Conservation (phyloP, 2,113 vertebrate species). For the Paralichthys olivaceus region DNA sequence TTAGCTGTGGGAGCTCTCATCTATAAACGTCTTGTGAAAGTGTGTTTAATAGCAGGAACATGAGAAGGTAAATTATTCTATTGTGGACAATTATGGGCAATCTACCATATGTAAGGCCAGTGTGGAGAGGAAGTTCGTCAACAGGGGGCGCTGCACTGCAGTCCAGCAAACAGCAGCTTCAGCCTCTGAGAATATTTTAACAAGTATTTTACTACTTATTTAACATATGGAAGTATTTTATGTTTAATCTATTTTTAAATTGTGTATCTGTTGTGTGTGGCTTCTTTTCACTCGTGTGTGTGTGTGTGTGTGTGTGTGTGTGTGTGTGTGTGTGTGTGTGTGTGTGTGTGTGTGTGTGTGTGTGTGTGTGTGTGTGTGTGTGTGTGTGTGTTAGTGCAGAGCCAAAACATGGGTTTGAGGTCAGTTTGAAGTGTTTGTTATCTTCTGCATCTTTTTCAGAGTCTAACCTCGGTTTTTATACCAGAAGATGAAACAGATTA, state of each 20-base stretch:
- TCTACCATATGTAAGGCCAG: background rate
- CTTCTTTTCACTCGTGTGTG: background rate
- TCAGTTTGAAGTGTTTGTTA: constrained; percentile 56
- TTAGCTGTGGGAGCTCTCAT: background rate
- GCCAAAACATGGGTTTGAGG: constrained; percentile 46
- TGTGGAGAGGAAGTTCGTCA: constrained; percentile 13
- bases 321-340: background rate
- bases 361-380: background rate
- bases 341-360: constrained; percentile 11
- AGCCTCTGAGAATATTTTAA: constrained; percentile 18
- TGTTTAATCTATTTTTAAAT: constrained; percentile 53
- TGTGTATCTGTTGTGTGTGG: constrained; percentile 43
- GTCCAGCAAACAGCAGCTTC: background rate
- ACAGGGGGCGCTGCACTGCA: constrained; percentile 67
- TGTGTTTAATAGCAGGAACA: background rate
- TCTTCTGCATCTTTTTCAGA: constrained; percentile 38
- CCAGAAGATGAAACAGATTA: constrained; percentile 39
- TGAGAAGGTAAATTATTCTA: background rate
- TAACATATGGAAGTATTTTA: constrained; percentile 58
- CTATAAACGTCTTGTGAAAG: background rate
- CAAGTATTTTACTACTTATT: constrained; percentile 38
- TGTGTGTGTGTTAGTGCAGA: constrained; percentile 3
- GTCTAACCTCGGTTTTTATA: constrained; percentile 32
- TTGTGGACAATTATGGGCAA: too few species aligned
- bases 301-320: constrained; percentile 1